A percentile compares a stretch with the other conserved stretches of the same genome.
phyloP scores from a whole-genome alignment of 2,888 invertebrate species.

The Drosophila colorata region DNA sequence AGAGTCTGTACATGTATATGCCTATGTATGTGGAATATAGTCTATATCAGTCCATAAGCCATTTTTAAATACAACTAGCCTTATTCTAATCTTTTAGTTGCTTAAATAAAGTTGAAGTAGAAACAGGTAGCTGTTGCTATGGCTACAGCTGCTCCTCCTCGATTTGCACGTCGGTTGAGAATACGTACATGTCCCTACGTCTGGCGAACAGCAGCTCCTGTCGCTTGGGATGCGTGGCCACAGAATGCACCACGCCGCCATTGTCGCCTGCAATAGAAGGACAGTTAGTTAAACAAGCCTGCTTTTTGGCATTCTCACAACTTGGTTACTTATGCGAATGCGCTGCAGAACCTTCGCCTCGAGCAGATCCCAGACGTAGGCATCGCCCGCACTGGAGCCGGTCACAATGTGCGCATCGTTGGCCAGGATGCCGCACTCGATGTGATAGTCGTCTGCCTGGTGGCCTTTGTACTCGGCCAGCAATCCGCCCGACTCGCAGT shows the following conservation, averaged over 20 bases:
- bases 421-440: conserved; percentile 94
- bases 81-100: neutral
- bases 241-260: conserved; percentile 90
- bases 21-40: too few relatives aligned
- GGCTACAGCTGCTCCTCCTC: conserved; percentile 62
- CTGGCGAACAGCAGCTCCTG: conserved; percentile 83
- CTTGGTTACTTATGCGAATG: conserved; percentile 74
- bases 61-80: neutral
- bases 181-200: conserved; percentile 83
- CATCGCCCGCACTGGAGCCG: conserved; percentile 93
- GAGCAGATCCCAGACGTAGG: conserved; percentile 92
- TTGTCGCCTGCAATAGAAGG: conserved; percentile 75
- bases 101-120: neutral
- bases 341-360: conserved; percentile 88
- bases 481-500: conserved; percentile 93
- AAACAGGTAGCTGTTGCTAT: neutral
- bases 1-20: too few relatives aligned
- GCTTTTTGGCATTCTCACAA: neutral
- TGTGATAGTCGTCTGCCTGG: conserved; percentile 91
- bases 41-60: too few relatives aligned
- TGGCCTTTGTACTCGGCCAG: conserved; percentile 94
- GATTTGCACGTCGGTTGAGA: conserved; percentile 63
- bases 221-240: conserved; percentile 91
- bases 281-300: neutral
- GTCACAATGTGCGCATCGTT: conserved; percentile 95